These are phyloP conservation scores for Drosophila novamexicana DNA, from an alignment of 1,140 invertebrate species.

Conservation along the genomic window DNA sequence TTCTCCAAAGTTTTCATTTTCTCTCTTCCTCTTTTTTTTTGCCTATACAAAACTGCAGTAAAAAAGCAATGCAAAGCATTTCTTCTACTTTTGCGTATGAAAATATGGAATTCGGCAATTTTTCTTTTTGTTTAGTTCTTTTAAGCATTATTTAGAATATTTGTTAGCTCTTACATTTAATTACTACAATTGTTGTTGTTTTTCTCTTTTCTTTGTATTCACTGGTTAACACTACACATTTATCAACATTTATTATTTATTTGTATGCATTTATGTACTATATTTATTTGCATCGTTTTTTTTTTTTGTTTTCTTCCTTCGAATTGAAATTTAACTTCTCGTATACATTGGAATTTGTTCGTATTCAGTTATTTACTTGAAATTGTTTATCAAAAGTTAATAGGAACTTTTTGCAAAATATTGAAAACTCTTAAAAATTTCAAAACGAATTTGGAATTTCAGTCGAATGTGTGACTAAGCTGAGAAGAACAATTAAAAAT, in stretches of 20 bases:
- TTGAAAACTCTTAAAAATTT: conserved; percentile 29
- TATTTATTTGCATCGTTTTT: conserved; percentile 26
- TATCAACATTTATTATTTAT: conserved; percentile 74
- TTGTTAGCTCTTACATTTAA: conserved; percentile 41
- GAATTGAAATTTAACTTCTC: conserved; percentile 44
- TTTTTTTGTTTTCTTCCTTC: conserved; percentile 18
- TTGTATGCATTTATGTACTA: conserved; percentile 57
- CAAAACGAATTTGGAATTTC: neutral
- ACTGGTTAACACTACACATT: conserved; percentile 79
- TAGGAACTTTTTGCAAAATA: conserved; percentile 70
- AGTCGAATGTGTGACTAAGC: conserved; percentile 24
- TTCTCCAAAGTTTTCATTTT: conserved; percentile 30
- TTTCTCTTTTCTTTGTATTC: conserved; percentile 26
- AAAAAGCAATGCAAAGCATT: conserved; percentile 45
- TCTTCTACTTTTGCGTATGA: conserved; percentile 40
- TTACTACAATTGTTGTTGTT: conserved; percentile 37
- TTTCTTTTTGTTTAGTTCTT: conserved; percentile 10
- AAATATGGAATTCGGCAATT: conserved; percentile 37
- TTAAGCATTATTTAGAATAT: conserved; percentile 64
- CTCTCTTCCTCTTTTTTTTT: conserved; percentile 1
- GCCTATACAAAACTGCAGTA: conserved; percentile 30
- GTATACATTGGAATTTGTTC: conserved; percentile 66
- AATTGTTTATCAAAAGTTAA: conserved; percentile 39
- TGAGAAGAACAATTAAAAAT: conserved; percentile 6
- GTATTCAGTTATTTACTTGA: conserved; percentile 34